Evolutionary conservation across 2,797 vertebrate species (phyloP), one percentile per base, ranked within the genome.

Genomic region (Denticeps clupeoides): DNA sequence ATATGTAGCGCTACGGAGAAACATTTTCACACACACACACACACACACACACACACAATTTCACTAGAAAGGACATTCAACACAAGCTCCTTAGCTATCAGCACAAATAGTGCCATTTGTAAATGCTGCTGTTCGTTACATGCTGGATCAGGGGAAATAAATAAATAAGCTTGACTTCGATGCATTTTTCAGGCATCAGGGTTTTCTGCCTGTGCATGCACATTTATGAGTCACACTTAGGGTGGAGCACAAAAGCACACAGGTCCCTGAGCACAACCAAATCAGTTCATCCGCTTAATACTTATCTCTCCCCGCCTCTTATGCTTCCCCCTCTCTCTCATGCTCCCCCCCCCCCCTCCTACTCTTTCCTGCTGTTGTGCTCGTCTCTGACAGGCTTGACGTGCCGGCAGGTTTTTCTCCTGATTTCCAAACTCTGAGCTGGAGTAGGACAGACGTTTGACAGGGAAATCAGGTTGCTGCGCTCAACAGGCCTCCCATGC

Each of bases 391-490:
- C 8, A 21, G 3, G 9, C 16, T 11, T 38, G 35, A 38, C 35
- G 1, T 7, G 9, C 35, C 19, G 18, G 33, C 16, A 19, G 27
- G 23, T 46, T n/a, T 32, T 44, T 32, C 11, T 23, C 41, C 18
- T 2, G 6, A 21, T 37, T 16, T 12, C 21, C 21, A 26, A 41
- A 26, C 41, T 26, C 32, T 49, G 32, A 9, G 49, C 9, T 25
- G 16, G 41, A 47, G 33, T 50, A 27, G 5, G 26, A 48, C 40
- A 26, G 10, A 12, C 21, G 7, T 43, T 48, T 43, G 43, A 47
- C 31, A 33, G 29, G 15, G 45, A 52, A 48, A 37, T 40, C 23
- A 48, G 38, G 32, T 16, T 16, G 15, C 13, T 46, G 11, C 11
- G n/a, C 32, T 35, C 15, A 9, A 37, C 35, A 16, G 22, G 4